phyloP scores from a whole-genome alignment of 64 coral and sea anemone species.

The Stichodactyla mertensii region DNA sequence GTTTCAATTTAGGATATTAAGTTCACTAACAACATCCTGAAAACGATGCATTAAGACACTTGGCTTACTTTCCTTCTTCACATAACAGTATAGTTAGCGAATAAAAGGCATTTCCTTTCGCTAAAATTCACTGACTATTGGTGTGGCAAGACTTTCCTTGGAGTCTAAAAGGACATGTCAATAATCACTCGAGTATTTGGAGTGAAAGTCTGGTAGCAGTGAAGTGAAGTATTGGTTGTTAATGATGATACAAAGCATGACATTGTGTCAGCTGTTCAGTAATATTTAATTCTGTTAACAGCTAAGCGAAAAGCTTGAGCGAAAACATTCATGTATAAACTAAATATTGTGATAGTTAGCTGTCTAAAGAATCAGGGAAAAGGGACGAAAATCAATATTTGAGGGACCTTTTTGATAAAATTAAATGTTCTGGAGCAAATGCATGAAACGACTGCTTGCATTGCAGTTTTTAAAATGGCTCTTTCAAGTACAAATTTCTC shows the following conservation, averaged over 20 bases:
- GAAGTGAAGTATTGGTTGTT: neutral
- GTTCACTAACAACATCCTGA: constrained; percentile 25
- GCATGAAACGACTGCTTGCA: too few relatives aligned
- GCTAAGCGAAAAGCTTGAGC: neutral
- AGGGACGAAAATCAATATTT: too few relatives aligned
- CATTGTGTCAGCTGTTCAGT: neutral
- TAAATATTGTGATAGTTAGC: too few relatives aligned
- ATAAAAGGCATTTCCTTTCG: constrained; percentile 11
- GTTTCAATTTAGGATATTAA: constrained; percentile 18
- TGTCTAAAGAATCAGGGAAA: too few relatives aligned
- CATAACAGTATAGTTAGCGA: neutral
- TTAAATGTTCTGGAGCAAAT: too few relatives aligned
- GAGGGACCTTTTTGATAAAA: too few relatives aligned
- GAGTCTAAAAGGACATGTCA: neutral
- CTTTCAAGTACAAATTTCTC: neutral
- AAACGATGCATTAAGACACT: constrained; percentile 11
- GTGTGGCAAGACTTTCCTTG: neutral
- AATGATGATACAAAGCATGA: constrained; percentile 4
- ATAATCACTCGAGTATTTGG: neutral
- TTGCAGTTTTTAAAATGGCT: too few relatives aligned
- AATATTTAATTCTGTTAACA: neutral
- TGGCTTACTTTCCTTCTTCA: constrained; percentile 7
- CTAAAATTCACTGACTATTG: neutral
- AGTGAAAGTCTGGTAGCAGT: neutral
- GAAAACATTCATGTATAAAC: too few relatives aligned